A percentile compares a stretch with the other conserved stretches of the same genome.
Evolutionary conservation across 2,113 vertebrate species (phyloP).

Genomic region (Leptocoma aspasia): DNA sequence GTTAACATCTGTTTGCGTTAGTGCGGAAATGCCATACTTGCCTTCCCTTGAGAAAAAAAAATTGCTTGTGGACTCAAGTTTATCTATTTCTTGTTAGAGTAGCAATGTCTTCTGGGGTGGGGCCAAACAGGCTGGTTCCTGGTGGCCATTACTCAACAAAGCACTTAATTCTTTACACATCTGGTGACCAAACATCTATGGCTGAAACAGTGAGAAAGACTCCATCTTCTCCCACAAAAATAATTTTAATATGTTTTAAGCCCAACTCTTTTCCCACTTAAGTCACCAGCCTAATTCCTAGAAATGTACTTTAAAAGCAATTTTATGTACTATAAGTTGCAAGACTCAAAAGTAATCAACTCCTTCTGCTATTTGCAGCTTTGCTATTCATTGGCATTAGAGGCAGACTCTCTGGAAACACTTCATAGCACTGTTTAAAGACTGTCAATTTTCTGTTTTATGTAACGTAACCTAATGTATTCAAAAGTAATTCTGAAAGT

Average conservation of each 20-base stretch:
- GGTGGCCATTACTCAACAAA: not conserved
- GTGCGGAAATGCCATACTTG: not conserved
- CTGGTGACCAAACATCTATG: not conserved
- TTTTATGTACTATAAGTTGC: not conserved
- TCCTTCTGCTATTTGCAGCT: not conserved
- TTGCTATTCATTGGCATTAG: not conserved
- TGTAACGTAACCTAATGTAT: not conserved
- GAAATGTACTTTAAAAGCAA: not conserved
- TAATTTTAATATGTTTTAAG: not conserved
- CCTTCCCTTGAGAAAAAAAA: not conserved
- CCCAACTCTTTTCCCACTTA: not conserved
- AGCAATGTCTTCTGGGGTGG: not conserved
- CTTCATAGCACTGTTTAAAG: not conserved
- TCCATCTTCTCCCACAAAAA: not conserved
- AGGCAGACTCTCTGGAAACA: not conserved
- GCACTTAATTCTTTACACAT: not conserved
- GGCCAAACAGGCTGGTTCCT: not conserved
- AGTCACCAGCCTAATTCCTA: not conserved
- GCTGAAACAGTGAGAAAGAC: not conserved
- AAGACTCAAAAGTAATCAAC: not conserved
- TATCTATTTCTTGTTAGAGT: not conserved
- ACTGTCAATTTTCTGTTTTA: not conserved
- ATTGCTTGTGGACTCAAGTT: not conserved
- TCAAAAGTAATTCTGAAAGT: constrained; percentile 3
- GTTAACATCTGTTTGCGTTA: not conserved